Base-by-base conservation (phyloP, 2,797 vertebrate genomes). In the Tachyglossus aculeatus region DNA sequence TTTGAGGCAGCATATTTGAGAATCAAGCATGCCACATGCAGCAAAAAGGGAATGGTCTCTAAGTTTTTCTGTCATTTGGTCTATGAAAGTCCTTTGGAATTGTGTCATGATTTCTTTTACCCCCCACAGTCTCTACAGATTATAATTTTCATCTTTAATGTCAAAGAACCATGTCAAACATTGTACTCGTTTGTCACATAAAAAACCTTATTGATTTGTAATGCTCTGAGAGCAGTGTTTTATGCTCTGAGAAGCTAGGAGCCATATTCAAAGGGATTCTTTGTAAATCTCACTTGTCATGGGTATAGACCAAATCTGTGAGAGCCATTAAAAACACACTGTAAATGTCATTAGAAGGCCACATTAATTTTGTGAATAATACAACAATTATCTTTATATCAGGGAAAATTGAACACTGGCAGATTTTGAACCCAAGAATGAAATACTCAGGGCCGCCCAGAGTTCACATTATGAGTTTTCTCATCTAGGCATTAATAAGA, bases 401-500 rank as follows among this genome's bases (percentile, higher is more conserved):
- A 33, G 40, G 37, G 66, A 54, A 6, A 76, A 24, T 76, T 11
- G n/a, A 62, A 39, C 53, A 7, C 40, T 41, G 25, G 61, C 64
- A 38, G 51, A 24, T 18, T 47, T 48, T 45, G 32, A 43, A 15
- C 13, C 22, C 4, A 19, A 43, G 1, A n/a, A 39, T 65, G 60
- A 83, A 86, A 79, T 82, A 74, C n/a, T 5, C 80, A 84, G 29
- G 48, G 68, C 22, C 64, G 48, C 5, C 67, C 22, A 39, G 53
- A 81, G 65, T 65, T 84, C 72, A 53, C 5, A 9, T 32, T 13
- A 29, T 2, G 71, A 45, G 9, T 0, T 47, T 57, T 22, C 61
- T 12, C 1, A 67, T 76, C 66, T 71, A 0, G 16, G 1, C 0
- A 45, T 45, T 60, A 2, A 54, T 69, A 12, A 0, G 3, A 74